phyloP scores from a whole-genome alignment of 1,140 invertebrate genomes.

The Hermetia illucens region DNA sequence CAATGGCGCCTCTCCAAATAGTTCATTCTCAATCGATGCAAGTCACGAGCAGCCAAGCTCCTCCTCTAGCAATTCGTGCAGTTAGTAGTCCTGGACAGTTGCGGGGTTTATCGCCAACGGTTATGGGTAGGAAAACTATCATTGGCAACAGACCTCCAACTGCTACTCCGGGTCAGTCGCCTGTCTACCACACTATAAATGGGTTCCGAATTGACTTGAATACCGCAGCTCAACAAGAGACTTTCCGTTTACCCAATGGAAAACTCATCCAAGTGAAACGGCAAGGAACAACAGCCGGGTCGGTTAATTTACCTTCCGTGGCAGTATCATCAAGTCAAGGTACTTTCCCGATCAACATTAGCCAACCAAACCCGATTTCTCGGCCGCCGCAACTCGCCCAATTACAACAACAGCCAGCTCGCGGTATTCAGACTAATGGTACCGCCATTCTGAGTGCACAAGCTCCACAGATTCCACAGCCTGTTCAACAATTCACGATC shows the following conservation, averaged over 20 bases:
- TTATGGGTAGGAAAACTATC: not conserved
- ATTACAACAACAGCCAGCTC: too few species aligned
- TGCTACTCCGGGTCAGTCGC: constrained; percentile 13
- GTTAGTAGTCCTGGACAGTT: constrained; percentile 1
- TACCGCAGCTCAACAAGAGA: constrained; percentile 26
- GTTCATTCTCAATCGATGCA: too few species aligned
- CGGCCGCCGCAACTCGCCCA: too few species aligned
- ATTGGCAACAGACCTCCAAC: constrained; percentile 7
- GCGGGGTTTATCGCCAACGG: not conserved
- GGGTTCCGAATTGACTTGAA: constrained; percentile 29
- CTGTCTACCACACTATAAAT: constrained; percentile 28
- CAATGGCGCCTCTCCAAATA: too few species aligned
- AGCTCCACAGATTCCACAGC: too few species aligned
- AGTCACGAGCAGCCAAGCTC: too few species aligned
- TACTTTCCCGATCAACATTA: not conserved
- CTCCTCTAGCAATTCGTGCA: too few species aligned
- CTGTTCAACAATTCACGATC: not conserved
- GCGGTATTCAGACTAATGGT: not conserved
- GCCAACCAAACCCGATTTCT: not conserved
- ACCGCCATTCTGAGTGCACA: not conserved
- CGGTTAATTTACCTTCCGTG: not conserved
- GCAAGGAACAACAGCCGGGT: constrained; percentile 9
- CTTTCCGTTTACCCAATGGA: constrained; percentile 26
- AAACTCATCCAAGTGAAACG: constrained; percentile 28
- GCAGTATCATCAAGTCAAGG: not conserved